A percentile compares a stretch with the other conserved stretches of the same genome.
Evolutionary conservation across 2,888 invertebrate species (phyloP).

Genomic region (Agonopterix alstromeriana): DNA sequence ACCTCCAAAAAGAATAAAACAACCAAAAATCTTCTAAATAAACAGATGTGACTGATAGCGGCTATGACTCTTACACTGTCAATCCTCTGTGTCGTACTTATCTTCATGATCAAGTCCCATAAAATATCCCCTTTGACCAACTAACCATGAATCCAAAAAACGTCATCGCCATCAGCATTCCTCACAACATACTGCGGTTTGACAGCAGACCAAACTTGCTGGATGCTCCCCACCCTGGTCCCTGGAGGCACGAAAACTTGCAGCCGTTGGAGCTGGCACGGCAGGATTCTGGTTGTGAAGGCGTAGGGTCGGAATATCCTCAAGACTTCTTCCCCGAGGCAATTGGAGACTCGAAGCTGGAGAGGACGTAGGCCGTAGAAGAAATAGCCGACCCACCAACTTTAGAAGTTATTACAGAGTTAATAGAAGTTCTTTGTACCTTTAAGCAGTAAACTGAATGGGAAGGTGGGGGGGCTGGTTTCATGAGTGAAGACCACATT

Average conservation of each 20-base stretch:
- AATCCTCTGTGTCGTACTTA: background rate
- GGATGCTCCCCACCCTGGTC: conserved; percentile 79
- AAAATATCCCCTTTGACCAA: too few relatives aligned
- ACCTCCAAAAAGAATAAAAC: background rate
- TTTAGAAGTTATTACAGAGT: conserved; percentile 12
- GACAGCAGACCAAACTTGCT: conserved; percentile 84
- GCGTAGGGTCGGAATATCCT: conserved; percentile 87
- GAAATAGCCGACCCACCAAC: conserved; percentile 63
- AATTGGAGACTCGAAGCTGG: conserved; percentile 42
- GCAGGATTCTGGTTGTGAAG: conserved; percentile 86
- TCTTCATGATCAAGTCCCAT: background rate
- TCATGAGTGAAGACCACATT: too few relatives aligned
- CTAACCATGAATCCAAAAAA: conserved; percentile 85
- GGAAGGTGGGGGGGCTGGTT: too few relatives aligned
- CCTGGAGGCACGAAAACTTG: conserved; percentile 85
- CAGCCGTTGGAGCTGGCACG: conserved; percentile 86
- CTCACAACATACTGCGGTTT: conserved; percentile 83
- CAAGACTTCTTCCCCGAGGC: conserved; percentile 76
- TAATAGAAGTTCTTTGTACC: too few relatives aligned
- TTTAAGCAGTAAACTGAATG: too few relatives aligned
- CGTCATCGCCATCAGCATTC: conserved; percentile 81
- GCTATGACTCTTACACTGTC: background rate
- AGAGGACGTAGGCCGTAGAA: conserved; percentile 56
- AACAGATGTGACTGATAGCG: too few relatives aligned
- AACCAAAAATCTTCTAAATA: too few relatives aligned